These are phyloP conservation scores for Oncorhynchus keta DNA, from an alignment of 2,113 vertebrate species.

Conservation along the genomic window DNA sequence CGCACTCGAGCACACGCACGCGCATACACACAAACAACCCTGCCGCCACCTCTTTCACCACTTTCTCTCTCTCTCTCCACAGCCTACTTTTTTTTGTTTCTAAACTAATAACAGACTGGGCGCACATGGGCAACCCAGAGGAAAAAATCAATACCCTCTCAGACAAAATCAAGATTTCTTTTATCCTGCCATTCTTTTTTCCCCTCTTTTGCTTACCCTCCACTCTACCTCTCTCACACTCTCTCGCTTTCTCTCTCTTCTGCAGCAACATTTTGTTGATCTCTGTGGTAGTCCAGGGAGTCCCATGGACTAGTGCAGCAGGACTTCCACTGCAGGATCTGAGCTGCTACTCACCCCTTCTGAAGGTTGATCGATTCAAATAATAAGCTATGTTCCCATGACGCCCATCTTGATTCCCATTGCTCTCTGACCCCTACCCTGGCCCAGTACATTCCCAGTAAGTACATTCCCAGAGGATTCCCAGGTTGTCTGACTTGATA, in stretches of 20 bases:
- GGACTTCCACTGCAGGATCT: constrained; percentile 43
- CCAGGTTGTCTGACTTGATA: constrained; percentile 28
- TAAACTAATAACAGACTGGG: constrained; percentile 77
- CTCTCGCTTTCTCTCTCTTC: constrained; percentile 6
- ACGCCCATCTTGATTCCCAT: constrained; percentile 38
- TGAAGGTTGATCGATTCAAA: constrained; percentile 61
- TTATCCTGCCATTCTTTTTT: constrained; percentile 67
- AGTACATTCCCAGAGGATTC: constrained; percentile 21
- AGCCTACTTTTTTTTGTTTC: constrained; percentile 56
- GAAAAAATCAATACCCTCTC: constrained; percentile 79
- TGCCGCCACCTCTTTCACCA: neutral
- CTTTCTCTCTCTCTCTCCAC: constrained; percentile 24
- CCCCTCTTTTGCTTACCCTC: constrained; percentile 36
- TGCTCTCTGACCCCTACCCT: constrained; percentile 32
- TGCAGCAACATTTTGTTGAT: constrained; percentile 37
- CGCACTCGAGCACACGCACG: constrained; percentile 15
- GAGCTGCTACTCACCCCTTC: constrained; percentile 34
- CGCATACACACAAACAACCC: constrained; percentile 8
- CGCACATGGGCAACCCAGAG: constrained; percentile 70
- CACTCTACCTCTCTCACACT: constrained; percentile 22
- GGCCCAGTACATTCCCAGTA: constrained; percentile 33
- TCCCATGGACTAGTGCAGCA: constrained; percentile 31
- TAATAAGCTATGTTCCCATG: constrained; percentile 65
- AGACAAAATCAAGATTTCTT: constrained; percentile 81
- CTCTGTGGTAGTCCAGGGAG: constrained; percentile 60